Percentiles rank a stretch among this genome's conserved stretches.
phyloP scores from a whole-genome alignment of 1,140 invertebrate species.

The Cotesia glomerata region DNA sequence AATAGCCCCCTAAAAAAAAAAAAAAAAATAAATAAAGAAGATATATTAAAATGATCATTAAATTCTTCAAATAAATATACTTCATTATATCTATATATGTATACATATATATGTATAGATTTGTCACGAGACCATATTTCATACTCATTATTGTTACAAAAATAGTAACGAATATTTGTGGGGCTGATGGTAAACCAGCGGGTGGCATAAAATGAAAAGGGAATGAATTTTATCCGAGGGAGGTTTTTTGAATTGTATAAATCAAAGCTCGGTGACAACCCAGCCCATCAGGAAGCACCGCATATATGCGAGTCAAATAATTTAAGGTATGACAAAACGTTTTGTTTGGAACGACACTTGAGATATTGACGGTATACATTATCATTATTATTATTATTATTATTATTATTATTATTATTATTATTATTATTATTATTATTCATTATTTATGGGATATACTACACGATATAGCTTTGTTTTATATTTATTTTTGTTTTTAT shows the following conservation, averaged over 20 bases:
- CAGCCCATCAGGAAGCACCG: not conserved
- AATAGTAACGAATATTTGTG: not conserved
- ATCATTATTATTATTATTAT: too few species aligned
- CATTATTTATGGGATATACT: too few species aligned
- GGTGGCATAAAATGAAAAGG: not conserved
- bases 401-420: too few species aligned
- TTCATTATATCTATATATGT: too few species aligned
- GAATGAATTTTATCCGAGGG: not conserved
- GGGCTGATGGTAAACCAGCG: constrained; percentile 10
- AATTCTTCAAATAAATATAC: too few species aligned
- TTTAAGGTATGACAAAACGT: constrained; percentile 17
- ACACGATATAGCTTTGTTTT: not conserved
- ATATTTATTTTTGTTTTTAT: not conserved
- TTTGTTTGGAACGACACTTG: constrained; percentile 18
- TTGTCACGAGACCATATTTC: too few species aligned
- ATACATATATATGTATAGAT: too few species aligned
- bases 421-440: too few species aligned
- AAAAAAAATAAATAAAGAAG: not conserved
- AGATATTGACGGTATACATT: not conserved
- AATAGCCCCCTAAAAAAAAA: too few species aligned
- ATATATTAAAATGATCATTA: too few species aligned
- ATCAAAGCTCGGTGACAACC: constrained; percentile 17
- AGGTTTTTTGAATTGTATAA: not conserved
- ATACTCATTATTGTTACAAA: too few species aligned
- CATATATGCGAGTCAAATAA: not conserved